Evolutionary conservation across 2,113 vertebrate species (phyloP).

Genomic region (Ceyx margarethae): DNA sequence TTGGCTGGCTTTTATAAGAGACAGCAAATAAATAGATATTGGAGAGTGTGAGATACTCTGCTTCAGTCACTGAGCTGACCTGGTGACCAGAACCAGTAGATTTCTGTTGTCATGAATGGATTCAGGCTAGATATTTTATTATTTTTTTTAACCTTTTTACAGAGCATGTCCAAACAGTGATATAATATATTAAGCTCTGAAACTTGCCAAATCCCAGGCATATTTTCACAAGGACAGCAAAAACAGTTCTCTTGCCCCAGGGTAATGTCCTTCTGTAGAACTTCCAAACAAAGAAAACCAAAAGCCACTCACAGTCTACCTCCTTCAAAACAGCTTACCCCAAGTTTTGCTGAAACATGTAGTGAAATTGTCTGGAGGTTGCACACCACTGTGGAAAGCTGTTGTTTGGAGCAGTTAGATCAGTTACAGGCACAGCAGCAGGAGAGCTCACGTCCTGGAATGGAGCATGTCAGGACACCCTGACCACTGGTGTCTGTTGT

Average conservation of each 20-base stretch:
- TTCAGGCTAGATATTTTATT: neutral
- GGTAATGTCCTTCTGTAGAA: neutral
- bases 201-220: conserved; percentile 3
- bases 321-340: neutral
- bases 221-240: conserved; percentile 33
- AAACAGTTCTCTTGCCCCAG: neutral
- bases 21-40: neutral
- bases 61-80: neutral
- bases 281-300: neutral
- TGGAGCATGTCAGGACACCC: neutral
- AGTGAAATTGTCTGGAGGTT: neutral
- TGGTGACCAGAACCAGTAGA: neutral
- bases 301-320: neutral
- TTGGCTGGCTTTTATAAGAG: neutral
- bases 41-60: neutral
- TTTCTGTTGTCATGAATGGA: neutral
- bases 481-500: neutral
- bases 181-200: neutral
- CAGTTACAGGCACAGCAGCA: neutral
- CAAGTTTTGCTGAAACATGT: neutral
- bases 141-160: neutral
- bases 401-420: neutral
- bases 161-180: conserved; percentile 2
- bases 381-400: neutral
- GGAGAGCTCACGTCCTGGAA: neutral